Evolutionary conservation across 2,113 vertebrate genomes (phyloP), one percentile per base, ranked within the genome.

Genomic region (Seriola aureovittata): DNA sequence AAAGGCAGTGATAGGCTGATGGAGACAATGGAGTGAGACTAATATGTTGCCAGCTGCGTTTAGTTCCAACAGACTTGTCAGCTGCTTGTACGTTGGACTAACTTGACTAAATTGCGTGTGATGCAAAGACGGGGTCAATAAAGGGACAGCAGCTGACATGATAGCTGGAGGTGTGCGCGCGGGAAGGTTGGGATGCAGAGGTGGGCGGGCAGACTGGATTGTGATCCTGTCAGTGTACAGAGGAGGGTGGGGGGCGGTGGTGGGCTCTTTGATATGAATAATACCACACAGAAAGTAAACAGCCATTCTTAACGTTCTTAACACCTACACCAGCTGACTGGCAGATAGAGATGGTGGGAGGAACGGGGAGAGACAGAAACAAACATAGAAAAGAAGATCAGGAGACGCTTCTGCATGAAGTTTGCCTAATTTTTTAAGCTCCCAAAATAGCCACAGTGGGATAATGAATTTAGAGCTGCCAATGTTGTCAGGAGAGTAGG

Each of bases 141-240:
- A 89, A 89, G 86, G 93, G 93, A 91, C 93, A 94, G 86, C n/a
- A n/a, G 89, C 70, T 81, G 83, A 91, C 86, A 86, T 17, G 86
- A 78, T 80, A 55, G 85, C 84, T 84, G 82, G 80, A 86, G 88
- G 84, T 87, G 83, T 29, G 71, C 73, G 70, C 44, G 17, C 63
- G 64, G 14, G 4, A 8, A 34, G 42, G 70, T 44, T 29, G 84
- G 86, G 72, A 67, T 12, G 54, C 42, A 66, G 23, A 19, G 78
- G 68, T 71, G 84, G 83, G 82, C 11, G 23, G 64, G 80, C 38
- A 58, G 68, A 71, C 73, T 72, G 69, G 70, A 80, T 87, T 85
- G 84, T 80, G 75, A 85, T 88, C 71, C 80, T 85, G 85, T 78
- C 85, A 80, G 72, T 10, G 71, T 32, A 52, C 25, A 58, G 84